Base-by-base conservation (phyloP, 2,888 invertebrate species). In the Drosophila infuscata region DNA sequence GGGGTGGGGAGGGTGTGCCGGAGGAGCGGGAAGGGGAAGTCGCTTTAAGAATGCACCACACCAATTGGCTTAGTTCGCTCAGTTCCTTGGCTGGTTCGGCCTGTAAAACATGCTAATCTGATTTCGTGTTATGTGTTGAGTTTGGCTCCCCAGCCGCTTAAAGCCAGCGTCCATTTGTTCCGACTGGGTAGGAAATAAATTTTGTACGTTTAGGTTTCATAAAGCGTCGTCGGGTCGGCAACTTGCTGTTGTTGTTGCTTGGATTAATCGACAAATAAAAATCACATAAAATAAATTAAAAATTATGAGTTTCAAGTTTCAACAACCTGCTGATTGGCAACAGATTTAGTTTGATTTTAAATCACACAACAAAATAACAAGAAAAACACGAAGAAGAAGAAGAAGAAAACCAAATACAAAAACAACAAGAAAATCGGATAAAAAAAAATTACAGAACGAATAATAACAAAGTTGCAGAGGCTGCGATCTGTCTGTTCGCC, bases 271-370 rank as follows among this genome's bases (percentile, higher is more conserved):
- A 83, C 84, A 91, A 91, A 91, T 91, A 85, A 91, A 91, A 91
- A 91, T 91, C 91, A 82, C 86, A 86, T 89, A 84, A 91, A 91
- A 91, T 91, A 91, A 91, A 91, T 91, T 91, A 90, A 89, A 91
- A 91, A 89, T 91, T 87, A 90, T 89, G 90, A 87, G 86, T 87
- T 87, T 87, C 88, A 89, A 85, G 86, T 87, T 87, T 88, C 90
- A 89, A 89, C 89, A 84, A 74, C 75, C 80, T 78, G 82, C 63
- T 84, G 84, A 89, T 86, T 86, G 84, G 88, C 85, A 85, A 85
- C 89, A 89, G 85, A 85, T 85, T 85, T 89, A 74, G 80, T 85
- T 85, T 85, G 85, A 89, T 89, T 85, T 85, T 80, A 89, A 85
- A 85, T 89, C 89, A 80, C 79, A 64, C 56, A 36, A 70, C 57